Evolutionary conservation across 2,888 invertebrate species (phyloP), one percentile per base, ranked within the genome.

Genomic region (Drosophila rellima): DNA sequence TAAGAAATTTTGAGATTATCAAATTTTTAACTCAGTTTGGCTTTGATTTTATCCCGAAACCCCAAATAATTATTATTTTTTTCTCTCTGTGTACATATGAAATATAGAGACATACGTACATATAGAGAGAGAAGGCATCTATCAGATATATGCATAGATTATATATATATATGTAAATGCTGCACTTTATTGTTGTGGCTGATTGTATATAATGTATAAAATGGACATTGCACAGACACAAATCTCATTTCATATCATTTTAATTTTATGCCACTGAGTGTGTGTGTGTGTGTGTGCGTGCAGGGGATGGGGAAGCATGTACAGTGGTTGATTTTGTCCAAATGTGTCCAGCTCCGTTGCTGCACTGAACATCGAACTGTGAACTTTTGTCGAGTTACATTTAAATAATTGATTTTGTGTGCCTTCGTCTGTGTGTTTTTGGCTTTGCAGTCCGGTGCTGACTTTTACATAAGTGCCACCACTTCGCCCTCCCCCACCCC

Each of bases 371-470:
- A 69, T 57, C 61, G 68, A 83, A 73, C 70, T 80, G 51, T 70
- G 74, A 77, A 77, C 81, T 77, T 83, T 77, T 13, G 47, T 29
- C 48, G 50, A 70, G 50, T 59, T 70, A 57, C 69, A 85, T 86
- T 86, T 83, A 69, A 83, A 89, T 83, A 83, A 89, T 80, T 83
- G 77, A 86, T 86, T 82, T 82, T 70, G 61, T 73, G 35, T 78
- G 60, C 47, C 48, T 59, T 59, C 23, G 29, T 44, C 47, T 35
- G 47, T 52, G 48, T 54, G 48, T 48, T 52, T 52, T 73, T 60
- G 50, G 39, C 45, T 50, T 40, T 54, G 44, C 35, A 35, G 35
- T 18, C 29, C 29, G 6, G 15, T 11, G 35, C 44, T 44, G 61
- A 55, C 45, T 62, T 62, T 55, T 62, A 62, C 29, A 62, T 45